phyloP scores from a whole-genome alignment of 2,888 invertebrate genomes.

The Lithophane ornitopus region DNA sequence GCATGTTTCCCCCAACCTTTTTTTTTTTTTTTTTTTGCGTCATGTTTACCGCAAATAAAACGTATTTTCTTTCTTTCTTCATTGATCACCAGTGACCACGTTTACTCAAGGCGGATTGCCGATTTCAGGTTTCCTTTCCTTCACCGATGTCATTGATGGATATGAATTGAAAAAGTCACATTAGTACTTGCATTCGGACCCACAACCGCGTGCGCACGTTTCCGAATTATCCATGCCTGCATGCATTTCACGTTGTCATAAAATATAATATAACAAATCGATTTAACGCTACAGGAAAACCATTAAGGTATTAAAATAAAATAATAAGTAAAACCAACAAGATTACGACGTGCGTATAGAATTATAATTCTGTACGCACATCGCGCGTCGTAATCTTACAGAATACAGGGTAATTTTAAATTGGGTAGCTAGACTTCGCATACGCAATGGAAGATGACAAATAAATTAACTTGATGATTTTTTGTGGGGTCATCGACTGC shows the following conservation, averaged over 20 bases:
- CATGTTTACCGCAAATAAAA: too few species aligned
- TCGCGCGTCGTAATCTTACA: too few species aligned
- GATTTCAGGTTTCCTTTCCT: background rate
- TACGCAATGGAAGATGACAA: too few species aligned
- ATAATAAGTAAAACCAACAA: background rate
- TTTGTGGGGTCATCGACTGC: too few species aligned
- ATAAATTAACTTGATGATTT: too few species aligned
- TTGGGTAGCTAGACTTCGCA: background rate
- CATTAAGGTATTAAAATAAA: background rate
- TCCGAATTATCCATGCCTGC: background rate
- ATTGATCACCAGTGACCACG: too few species aligned
- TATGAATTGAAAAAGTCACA: background rate
- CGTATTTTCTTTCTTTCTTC: too few species aligned
- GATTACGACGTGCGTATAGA: background rate
- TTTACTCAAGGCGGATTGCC: too few species aligned
- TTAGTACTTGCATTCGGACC: background rate
- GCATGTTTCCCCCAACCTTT: too few species aligned
- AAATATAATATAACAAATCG: slow-evolving; percentile 5
- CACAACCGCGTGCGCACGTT: background rate
- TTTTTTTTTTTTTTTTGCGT: too few species aligned
- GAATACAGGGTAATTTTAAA: background rate
- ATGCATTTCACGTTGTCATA: background rate
- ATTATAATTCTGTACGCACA: too few species aligned
- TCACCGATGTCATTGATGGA: background rate
- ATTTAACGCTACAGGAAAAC: background rate